phyloP scores from a whole-genome alignment of 2,113 vertebrate genomes.

The Lycocorax pyrrhopterus region DNA sequence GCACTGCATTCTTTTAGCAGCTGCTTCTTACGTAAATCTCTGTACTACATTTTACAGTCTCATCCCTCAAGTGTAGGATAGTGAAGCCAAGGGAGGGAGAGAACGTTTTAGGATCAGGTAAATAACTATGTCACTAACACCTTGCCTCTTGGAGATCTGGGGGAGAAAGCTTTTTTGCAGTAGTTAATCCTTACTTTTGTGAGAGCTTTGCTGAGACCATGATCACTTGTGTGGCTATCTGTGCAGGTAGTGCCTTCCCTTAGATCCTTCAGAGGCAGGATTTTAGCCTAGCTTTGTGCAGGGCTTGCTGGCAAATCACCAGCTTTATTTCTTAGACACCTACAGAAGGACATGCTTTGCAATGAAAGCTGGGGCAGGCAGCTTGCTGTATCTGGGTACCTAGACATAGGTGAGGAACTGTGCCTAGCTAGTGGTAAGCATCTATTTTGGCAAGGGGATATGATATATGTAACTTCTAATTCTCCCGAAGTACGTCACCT shows the following conservation, averaged over 20 bases:
- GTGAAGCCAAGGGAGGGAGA: neutral
- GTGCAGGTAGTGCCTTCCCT: neutral
- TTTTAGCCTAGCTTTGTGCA: neutral
- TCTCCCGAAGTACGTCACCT: neutral
- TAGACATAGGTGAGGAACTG: neutral
- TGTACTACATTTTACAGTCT: neutral
- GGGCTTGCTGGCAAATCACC: neutral
- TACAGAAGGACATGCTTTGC: neutral
- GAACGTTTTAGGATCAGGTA: neutral
- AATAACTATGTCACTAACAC: neutral
- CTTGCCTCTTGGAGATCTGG: neutral
- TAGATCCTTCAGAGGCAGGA: neutral
- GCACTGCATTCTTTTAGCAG: neutral
- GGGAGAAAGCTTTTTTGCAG: neutral
- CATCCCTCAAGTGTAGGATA: neutral
- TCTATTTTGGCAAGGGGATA: neutral
- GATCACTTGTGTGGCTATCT: rapidly evolving
- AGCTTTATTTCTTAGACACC: neutral
- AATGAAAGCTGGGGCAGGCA: neutral
- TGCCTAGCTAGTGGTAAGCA: neutral
- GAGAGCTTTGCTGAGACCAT: neutral
- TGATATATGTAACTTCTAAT: neutral
- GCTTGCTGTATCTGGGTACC: neutral
- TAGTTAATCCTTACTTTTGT: neutral
- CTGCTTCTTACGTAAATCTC: neutral